phyloP scores from a whole-genome alignment of 2,888 invertebrate species.

The Criorhina ranunculi region DNA sequence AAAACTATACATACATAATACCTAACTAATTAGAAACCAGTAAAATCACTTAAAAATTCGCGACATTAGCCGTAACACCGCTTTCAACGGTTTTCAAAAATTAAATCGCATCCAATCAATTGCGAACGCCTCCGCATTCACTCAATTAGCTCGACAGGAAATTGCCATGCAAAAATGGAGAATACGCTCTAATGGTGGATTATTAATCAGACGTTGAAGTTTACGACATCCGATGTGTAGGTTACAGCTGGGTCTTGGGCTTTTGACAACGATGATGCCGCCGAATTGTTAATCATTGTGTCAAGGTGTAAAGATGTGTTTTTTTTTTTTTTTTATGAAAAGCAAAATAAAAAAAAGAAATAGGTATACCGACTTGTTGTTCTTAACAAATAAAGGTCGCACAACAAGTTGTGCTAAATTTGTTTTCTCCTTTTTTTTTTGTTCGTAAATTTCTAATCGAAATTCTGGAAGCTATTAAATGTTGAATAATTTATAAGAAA shows the following conservation, averaged over 20 bases:
- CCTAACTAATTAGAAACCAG: constrained; percentile 25
- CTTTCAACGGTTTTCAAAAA: constrained; percentile 6
- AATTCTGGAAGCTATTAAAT: constrained; percentile 44
- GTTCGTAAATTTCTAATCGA: constrained; percentile 43
- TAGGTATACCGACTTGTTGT: neutral
- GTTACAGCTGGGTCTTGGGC: neutral
- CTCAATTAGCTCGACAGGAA: constrained; percentile 6
- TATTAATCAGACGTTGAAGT: constrained; percentile 9
- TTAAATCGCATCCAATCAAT: constrained; percentile 16
- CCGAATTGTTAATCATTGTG: constrained; percentile 15
- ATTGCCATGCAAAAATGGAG: neutral
- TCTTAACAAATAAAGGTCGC: neutral
- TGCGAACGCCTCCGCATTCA: constrained; percentile 22
- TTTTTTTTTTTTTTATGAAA: neutral
- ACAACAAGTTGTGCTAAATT: constrained; percentile 3
- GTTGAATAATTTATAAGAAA: constrained; percentile 48
- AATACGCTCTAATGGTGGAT: neutral
- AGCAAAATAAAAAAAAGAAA: neutral
- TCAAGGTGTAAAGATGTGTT: neutral
- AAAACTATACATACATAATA: neutral
- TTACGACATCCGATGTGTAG: neutral
- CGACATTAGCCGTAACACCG: constrained; percentile 1
- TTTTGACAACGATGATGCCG: neutral
- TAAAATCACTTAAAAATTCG: constrained; percentile 18
- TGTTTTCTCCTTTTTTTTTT: neutral